Evolutionary conservation across 2,113 vertebrate species (phyloP).

Genomic region (Salvelinus fontinalis): DNA sequence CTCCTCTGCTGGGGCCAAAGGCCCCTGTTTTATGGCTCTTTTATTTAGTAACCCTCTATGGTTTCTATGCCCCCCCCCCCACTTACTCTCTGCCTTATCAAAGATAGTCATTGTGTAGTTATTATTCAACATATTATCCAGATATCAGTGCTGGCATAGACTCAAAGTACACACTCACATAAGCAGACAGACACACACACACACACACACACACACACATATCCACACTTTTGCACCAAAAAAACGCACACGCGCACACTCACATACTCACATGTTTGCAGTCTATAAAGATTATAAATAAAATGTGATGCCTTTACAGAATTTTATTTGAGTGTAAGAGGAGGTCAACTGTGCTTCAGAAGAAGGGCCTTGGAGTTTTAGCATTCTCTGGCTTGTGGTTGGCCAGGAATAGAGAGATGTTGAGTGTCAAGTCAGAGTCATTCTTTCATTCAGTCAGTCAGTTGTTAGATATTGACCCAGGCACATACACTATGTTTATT

Average conservation of each 20-base stretch:
- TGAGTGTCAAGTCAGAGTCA: neutral
- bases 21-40: constrained; percentile 56
- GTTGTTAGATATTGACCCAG: no score
- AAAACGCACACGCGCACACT: no score
- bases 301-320: neutral
- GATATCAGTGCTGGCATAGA: constrained; percentile 48
- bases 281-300: no score
- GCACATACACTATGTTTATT: no score
- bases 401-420: neutral
- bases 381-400: neutral
- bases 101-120: constrained; percentile 53
- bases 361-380: neutral
- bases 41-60: constrained; percentile 56
- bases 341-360: neutral
- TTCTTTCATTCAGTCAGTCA: neutral
- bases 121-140: constrained; percentile 52
- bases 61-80: constrained; percentile 21
- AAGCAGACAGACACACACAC: neutral
- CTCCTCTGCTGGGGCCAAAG: constrained; percentile 45
- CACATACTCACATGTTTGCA: no score
- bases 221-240: constrained; percentile 22
- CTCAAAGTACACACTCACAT: constrained; percentile 13
- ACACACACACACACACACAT: neutral
- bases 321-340: constrained; percentile 6
- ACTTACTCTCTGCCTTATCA: constrained; percentile 5